A percentile compares a stretch with the other conserved stretches of the same genome.
Evolutionary conservation across 2,797 vertebrate genomes (phyloP).

Genomic region (Enteromius mattozi): DNA sequence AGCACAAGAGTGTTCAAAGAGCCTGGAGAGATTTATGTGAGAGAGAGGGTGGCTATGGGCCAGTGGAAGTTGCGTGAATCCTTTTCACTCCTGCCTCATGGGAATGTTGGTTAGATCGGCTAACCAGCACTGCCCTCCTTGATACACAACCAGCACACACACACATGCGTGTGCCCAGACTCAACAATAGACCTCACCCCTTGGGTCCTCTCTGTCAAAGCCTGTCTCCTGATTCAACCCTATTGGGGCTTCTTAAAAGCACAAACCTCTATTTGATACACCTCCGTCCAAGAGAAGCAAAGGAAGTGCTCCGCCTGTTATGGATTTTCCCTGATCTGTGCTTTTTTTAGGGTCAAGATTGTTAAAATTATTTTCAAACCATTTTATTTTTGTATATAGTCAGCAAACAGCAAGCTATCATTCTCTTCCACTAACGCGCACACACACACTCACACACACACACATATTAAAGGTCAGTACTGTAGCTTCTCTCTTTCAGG

Average conservation of each 20-base stretch:
- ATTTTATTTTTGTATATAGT: constrained; percentile 17
- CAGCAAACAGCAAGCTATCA: neutral
- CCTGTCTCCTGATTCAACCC: constrained; percentile 44
- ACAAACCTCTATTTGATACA: constrained; percentile 25
- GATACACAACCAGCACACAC: constrained; percentile 17
- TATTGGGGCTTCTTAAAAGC: constrained; percentile 47
- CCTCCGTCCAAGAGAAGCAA: neutral
- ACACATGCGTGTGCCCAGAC: neutral
- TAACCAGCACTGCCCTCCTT: constrained; percentile 35
- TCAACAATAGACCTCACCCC: constrained; percentile 43
- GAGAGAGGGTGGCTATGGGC: neutral
- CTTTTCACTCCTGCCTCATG: constrained; percentile 47
- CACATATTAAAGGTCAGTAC: constrained; percentile 13
- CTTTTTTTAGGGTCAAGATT: constrained; percentile 23
- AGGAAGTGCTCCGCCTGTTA: constrained; percentile 4
- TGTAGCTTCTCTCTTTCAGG: constrained; percentile 6
- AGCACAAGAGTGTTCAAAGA: constrained; percentile 16
- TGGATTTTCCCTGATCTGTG: constrained; percentile 39
- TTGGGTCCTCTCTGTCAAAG: constrained; percentile 52
- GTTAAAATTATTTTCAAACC: neutral
- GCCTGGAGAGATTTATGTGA: constrained; percentile 26
- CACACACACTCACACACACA: constrained; percentile 5
- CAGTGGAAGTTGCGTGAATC: constrained; percentile 46
- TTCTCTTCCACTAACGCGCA: neutral
- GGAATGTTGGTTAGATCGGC: constrained; percentile 41